Evolutionary conservation across 2,888 invertebrate species (phyloP).

Genomic region (Aspidiotus destructor): DNA sequence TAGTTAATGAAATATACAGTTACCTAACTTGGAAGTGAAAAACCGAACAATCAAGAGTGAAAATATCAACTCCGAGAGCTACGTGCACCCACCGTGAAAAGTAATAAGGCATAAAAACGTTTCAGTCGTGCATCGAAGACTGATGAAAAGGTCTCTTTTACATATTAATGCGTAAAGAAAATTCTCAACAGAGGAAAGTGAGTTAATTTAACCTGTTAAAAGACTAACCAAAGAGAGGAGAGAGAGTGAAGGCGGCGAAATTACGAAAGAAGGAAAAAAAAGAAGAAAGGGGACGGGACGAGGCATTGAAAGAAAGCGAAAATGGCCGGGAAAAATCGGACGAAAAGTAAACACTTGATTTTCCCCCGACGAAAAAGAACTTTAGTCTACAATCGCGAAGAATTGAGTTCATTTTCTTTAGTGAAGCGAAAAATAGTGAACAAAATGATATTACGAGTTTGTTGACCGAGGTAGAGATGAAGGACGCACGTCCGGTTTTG

Average conservation of each 20-base stretch:
- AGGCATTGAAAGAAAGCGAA: constrained; percentile 11
- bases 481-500: too few relatives aligned
- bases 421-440: too few relatives aligned
- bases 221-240: constrained; percentile 15
- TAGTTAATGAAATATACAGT: background rate
- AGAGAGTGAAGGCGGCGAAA: constrained; percentile 1
- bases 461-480: too few relatives aligned
- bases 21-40: constrained; percentile 11
- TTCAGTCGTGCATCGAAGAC: background rate
- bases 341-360: constrained; percentile 29
- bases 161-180: constrained; percentile 30
- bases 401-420: too few relatives aligned
- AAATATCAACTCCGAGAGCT: constrained; percentile 2
- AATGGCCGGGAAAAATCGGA: constrained; percentile 30
- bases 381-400: background rate
- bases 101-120: constrained; percentile 12
- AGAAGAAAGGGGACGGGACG: background rate
- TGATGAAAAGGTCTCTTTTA: constrained; percentile 28
- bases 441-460: too few relatives aligned
- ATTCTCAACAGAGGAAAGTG: constrained; percentile 30
- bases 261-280: background rate
- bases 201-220: constrained; percentile 28
- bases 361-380: background rate
- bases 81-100: constrained; percentile 9
- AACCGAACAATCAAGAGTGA: constrained; percentile 7